phyloP scores from a whole-genome alignment of 2,888 invertebrate genomes.

The Heliconius erato region DNA sequence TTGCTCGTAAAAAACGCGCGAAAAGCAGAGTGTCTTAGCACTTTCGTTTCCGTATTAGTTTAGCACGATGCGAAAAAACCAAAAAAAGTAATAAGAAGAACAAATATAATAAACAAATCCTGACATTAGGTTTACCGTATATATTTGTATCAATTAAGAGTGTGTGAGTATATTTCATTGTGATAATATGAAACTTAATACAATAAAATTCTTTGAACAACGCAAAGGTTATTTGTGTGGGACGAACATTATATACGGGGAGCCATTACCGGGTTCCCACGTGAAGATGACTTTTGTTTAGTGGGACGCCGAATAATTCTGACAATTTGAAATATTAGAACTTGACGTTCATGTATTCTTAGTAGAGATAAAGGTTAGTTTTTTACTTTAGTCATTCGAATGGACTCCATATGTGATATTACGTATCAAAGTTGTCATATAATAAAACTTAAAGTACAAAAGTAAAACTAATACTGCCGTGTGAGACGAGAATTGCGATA shows the following conservation, averaged over 20 bases:
- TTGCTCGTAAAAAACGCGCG: too few relatives aligned
- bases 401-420: neutral
- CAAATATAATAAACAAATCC: neutral
- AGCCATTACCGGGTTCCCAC: conserved; percentile 3
- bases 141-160: neutral
- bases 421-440: neutral
- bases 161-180: neutral
- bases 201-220: neutral
- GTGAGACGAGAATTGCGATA: neutral
- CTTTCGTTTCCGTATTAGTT: too few relatives aligned
- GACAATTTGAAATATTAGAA: neutral
- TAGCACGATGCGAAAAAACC: too few relatives aligned
- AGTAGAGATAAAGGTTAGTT: neutral
- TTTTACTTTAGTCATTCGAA: too few relatives aligned
- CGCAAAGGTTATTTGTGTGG: conserved; percentile 9
- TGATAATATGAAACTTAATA: neutral
- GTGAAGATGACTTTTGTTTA: neutral
- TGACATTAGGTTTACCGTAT: neutral
- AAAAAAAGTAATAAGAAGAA: too few relatives aligned
- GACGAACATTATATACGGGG: neutral
- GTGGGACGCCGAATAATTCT: neutral
- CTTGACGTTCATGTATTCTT: neutral
- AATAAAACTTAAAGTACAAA: neutral
- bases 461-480: neutral
- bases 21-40: too few relatives aligned